phyloP scores from a whole-genome alignment of 2,113 vertebrate genomes.

The Myrmophylax atrothorax region DNA sequence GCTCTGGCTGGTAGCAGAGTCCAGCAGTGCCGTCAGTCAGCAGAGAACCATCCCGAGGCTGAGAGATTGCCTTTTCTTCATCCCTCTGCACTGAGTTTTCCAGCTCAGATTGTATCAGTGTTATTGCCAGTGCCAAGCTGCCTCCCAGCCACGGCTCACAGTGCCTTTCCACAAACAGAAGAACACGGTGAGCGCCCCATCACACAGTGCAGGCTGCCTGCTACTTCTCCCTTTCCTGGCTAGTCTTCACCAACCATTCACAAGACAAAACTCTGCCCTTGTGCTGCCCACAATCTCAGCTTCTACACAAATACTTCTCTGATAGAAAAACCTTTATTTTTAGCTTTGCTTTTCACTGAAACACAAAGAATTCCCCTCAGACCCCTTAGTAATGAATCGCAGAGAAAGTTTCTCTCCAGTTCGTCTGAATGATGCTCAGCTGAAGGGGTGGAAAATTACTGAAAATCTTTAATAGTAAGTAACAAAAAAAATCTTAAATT shows the following conservation, averaged over 20 bases:
- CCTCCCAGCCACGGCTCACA: background rate
- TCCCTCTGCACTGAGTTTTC: background rate
- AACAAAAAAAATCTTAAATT: slow-evolving; percentile 29
- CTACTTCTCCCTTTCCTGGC: background rate
- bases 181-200: fast-evolving
- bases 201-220: background rate
- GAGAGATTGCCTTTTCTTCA: background rate
- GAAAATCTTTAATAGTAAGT: slow-evolving; percentile 15
- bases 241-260: background rate
- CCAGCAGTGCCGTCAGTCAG: background rate
- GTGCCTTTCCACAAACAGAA: fast-evolving
- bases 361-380: slow-evolving; percentile 60
- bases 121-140: background rate
- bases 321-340: slow-evolving; percentile 32
- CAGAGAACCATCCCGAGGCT: background rate
- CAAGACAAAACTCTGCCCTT: background rate
- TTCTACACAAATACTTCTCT: background rate
- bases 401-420: slow-evolving; percentile 24
- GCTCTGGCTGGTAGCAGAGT: background rate
- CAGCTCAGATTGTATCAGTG: no score
- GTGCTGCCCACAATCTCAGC: background rate
- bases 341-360: slow-evolving; percentile 36
- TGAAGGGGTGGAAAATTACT: slow-evolving; percentile 57
- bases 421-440: background rate
- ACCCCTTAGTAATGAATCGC: slow-evolving; percentile 25